phyloP scores from a whole-genome alignment of 64 coral and sea anemone species.

The Pocillopora verrucosa region DNA sequence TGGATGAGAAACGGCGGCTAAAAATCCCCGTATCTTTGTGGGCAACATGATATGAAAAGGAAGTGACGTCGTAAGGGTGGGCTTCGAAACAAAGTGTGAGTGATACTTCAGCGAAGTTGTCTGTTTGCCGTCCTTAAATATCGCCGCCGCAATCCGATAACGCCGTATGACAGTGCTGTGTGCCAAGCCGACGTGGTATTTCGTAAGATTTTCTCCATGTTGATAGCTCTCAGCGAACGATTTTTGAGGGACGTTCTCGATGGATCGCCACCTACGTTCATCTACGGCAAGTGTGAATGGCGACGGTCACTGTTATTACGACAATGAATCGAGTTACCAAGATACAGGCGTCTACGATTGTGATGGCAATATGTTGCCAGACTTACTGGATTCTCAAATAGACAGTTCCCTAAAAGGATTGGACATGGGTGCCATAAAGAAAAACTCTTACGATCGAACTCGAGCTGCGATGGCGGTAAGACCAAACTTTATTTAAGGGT shows the following conservation, averaged over 20 bases:
- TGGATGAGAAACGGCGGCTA: neutral
- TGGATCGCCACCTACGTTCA: neutral
- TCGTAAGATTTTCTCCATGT: constrained; percentile 40
- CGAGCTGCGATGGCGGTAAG: constrained; percentile 57
- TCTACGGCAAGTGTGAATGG: constrained; percentile 23
- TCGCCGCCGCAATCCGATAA: constrained; percentile 30
- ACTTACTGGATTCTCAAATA: constrained; percentile 39
- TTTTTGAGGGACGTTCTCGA: neutral
- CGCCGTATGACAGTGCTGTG: constrained; percentile 24
- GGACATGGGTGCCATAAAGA: constrained; percentile 63
- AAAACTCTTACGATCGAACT: constrained; percentile 40
- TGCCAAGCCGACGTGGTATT: neutral
- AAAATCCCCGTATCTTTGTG: neutral
- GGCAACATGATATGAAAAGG: constrained; percentile 36
- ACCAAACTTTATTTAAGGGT: neutral
- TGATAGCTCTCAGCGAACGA: constrained; percentile 12
- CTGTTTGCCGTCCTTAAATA: constrained; percentile 37
- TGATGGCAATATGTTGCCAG: constrained; percentile 31
- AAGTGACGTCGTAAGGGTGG: constrained; percentile 37
- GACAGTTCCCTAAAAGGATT: constrained; percentile 37
- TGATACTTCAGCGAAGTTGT: constrained; percentile 28
- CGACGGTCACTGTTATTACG: neutral
- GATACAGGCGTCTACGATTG: constrained; percentile 19
- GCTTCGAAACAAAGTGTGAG: neutral
- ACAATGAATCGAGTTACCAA: constrained; percentile 22